These are phyloP conservation scores for Caenorhabditis drosophilae DNA, from an alignment of 2,888 invertebrate genomes.

Conservation along the genomic window DNA sequence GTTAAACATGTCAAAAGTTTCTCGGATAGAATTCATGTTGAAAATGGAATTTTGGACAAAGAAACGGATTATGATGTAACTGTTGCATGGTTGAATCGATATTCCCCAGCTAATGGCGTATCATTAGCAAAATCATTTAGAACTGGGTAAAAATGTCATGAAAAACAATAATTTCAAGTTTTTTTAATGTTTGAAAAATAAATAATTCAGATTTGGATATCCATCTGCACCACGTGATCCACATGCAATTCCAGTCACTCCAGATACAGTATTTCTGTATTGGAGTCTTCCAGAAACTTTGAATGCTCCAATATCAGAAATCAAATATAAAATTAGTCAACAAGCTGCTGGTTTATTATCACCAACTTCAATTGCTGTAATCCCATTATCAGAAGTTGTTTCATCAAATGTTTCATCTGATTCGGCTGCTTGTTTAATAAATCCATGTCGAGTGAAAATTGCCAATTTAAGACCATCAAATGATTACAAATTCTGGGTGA, in stretches of 20 bases:
- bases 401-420: slow-evolving; percentile 47
- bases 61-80: slow-evolving; percentile 67
- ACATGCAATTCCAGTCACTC: slow-evolving; percentile 59
- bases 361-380: slow-evolving; percentile 62
- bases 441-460: slow-evolving; percentile 65
- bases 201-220: slow-evolving; percentile 41
- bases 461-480: slow-evolving; percentile 63
- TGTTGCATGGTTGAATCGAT: slow-evolving; percentile 65
- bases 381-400: slow-evolving; percentile 43
- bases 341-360: slow-evolving; percentile 46
- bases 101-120: slow-evolving; percentile 55
- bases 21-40: slow-evolving; percentile 57
- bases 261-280: slow-evolving; percentile 63
- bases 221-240: slow-evolving; percentile 51
- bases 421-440: slow-evolving; percentile 55
- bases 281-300: slow-evolving; percentile 64
- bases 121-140: slow-evolving; percentile 53
- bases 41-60: slow-evolving; percentile 67
- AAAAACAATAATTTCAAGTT: not conserved
- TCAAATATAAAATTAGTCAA: slow-evolving; percentile 60
- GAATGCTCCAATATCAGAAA: slow-evolving; percentile 65
- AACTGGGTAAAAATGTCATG: slow-evolving; percentile 49
- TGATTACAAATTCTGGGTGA: slow-evolving; percentile 68
- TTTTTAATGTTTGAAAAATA: slow-evolving; percentile 1
- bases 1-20: slow-evolving; percentile 59